Evolutionary conservation across 1,140 invertebrate species (phyloP).

Genomic region (Stegodyphus dumicola): DNA sequence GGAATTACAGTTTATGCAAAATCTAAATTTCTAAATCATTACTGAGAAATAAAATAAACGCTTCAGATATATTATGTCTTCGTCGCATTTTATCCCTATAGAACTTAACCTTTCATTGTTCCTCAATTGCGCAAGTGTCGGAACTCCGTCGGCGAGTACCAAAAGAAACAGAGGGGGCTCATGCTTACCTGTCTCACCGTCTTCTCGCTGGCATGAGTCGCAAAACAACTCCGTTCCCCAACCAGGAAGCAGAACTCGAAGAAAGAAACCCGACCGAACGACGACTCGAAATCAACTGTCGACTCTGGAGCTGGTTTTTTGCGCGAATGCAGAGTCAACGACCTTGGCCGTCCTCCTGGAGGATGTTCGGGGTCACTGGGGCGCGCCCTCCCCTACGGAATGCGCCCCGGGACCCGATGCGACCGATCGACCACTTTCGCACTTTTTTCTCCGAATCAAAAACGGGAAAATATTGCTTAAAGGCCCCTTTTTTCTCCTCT

Average conservation of each 20-base stretch:
- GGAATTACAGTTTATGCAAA: no score
- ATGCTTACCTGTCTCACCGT: background rate
- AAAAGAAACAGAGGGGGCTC: no score
- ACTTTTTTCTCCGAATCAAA: background rate
- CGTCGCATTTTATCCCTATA: no score
- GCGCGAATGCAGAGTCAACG: background rate
- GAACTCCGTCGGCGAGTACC: no score
- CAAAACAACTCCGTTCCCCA: background rate
- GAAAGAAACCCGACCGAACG: background rate
- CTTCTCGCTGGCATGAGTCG: background rate
- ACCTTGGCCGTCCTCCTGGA: background rate
- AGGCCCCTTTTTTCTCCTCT: background rate
- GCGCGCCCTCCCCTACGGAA: background rate
- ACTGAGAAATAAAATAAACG: no score
- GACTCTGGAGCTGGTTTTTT: background rate
- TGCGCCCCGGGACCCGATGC: background rate
- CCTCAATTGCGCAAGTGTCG: no score
- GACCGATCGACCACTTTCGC: background rate
- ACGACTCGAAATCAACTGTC: background rate
- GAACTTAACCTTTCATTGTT: no score
- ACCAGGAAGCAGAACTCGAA: background rate
- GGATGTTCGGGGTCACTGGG: background rate
- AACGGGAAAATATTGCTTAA: no score
- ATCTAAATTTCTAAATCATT: no score
- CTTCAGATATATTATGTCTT: no score